Percentiles rank a stretch among this genome's conserved stretches.
Evolutionary conservation across 2,888 invertebrate species (phyloP).

Genomic region (Reticulitermes lucifugus): DNA sequence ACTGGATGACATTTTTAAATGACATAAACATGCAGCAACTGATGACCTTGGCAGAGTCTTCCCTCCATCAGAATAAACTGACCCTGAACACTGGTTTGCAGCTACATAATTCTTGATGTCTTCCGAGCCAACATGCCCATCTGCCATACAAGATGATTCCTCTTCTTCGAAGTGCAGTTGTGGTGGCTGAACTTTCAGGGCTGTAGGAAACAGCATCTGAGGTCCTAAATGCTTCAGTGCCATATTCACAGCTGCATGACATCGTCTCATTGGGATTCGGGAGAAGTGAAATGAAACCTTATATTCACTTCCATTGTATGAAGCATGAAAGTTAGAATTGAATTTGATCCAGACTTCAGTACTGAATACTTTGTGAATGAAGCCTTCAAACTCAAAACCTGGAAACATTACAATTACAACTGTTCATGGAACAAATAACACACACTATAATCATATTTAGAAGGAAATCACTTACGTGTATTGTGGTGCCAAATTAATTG

Average conservation of each 20-base stretch:
- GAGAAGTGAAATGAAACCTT: constrained; percentile 79
- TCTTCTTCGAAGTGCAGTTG: constrained; percentile 62
- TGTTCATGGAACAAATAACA: too few species aligned
- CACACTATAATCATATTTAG: too few species aligned
- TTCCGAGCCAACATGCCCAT: neutral
- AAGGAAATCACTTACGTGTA: too few species aligned
- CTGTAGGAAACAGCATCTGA: constrained; percentile 78
- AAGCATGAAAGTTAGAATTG: constrained; percentile 76
- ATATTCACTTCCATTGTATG: constrained; percentile 82
- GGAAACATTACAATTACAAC: constrained; percentile 44
- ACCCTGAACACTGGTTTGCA: neutral
- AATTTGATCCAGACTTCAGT: constrained; percentile 83
- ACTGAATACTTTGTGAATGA: constrained; percentile 76
- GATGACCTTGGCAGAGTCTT: neutral
- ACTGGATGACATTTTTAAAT: neutral
- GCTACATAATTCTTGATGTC: neutral
- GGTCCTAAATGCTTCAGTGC: constrained; percentile 72
- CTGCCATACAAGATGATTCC: neutral
- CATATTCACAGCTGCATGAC: constrained; percentile 79
- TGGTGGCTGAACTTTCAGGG: constrained; percentile 65
- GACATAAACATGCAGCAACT: constrained; percentile 19
- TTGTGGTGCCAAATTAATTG: too few species aligned
- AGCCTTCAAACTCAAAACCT: constrained; percentile 74
- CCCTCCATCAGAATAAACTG: neutral
- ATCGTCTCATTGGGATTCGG: constrained; percentile 72